Evolutionary conservation across 2,888 invertebrate species (phyloP).

Genomic region (Rhopalosiphum nymphaeae): DNA sequence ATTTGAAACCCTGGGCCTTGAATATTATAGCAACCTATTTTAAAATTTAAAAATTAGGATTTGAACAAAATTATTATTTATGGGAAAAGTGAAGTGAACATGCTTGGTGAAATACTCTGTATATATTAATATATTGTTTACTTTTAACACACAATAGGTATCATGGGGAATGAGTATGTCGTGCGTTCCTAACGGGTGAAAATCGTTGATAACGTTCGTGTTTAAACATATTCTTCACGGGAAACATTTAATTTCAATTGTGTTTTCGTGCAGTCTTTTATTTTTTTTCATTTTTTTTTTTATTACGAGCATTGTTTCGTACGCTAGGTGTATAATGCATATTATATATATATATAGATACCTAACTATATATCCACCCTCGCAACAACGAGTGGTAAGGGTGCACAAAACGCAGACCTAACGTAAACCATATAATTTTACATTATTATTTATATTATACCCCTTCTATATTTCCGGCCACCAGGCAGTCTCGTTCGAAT

Average conservation of each 20-base stretch:
- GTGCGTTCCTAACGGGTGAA: neutral
- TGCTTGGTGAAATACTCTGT: neutral
- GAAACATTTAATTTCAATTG: slow-evolving; percentile 35
- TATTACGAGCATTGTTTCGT: slow-evolving; percentile 39
- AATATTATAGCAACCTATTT: neutral
- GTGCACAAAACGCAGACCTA: slow-evolving; percentile 27
- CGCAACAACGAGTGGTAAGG: slow-evolving; percentile 7
- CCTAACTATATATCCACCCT: slow-evolving; percentile 35
- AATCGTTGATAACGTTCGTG: neutral
- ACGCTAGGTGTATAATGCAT: neutral
- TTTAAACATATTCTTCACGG: slow-evolving; percentile 12
- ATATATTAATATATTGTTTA: neutral
- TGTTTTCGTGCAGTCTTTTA: slow-evolving; percentile 16
- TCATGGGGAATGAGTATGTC: neutral
- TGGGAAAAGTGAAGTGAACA: neutral
- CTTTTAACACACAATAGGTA: neutral
- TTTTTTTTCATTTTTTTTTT: neutral
- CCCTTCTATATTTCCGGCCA: slow-evolving; percentile 41
- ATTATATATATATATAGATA: neutral
- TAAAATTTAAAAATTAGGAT: neutral
- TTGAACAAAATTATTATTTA: neutral
- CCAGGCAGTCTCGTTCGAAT: neutral
- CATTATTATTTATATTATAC: slow-evolving; percentile 39
- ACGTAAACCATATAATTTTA: slow-evolving; percentile 45
- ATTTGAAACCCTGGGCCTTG: neutral